phyloP scores from a whole-genome alignment of 53 echinoderm and acorn worm genomes.

The Luidia sarsii region DNA sequence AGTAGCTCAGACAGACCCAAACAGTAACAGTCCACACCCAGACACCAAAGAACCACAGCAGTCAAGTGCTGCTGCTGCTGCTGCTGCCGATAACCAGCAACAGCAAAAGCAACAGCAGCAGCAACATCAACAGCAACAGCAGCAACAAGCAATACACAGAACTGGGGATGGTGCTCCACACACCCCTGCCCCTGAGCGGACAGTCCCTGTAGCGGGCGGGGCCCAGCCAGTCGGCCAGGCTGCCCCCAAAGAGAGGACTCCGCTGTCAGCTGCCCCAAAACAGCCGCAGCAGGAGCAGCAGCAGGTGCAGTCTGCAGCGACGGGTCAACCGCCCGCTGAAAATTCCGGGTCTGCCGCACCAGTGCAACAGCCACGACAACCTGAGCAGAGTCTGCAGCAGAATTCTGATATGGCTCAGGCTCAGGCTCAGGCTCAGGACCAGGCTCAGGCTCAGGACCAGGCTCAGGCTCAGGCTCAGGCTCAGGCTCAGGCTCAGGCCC shows the following conservation, averaged over 20 bases:
- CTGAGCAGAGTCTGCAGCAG: not conserved
- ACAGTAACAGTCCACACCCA: not conserved
- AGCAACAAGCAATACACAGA: conserved; percentile 28
- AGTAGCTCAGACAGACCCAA: not conserved
- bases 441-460: no score
- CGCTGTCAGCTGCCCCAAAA: not conserved
- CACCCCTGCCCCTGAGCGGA: not conserved
- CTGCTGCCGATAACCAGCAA: no score
- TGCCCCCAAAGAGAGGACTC: conserved; percentile 1
- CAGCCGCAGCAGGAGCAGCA: conserved; percentile 7
- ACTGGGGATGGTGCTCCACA: conserved; percentile 27
- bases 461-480: no score
- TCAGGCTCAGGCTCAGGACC: not conserved
- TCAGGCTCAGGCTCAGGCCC: no score
- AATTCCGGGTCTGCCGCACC: not conserved
- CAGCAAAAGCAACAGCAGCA: conserved; percentile 1
- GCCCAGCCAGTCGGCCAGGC: not conserved
- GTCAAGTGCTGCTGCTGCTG: no score
- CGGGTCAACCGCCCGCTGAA: not conserved
- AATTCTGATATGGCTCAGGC: not conserved
- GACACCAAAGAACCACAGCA: not conserved
- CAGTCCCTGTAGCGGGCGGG: not conserved
- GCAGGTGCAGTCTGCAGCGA: not conserved
- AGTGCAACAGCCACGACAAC: conserved; percentile 7
- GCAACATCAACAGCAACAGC: conserved; percentile 1